phyloP scores from a whole-genome alignment of 2,797 vertebrate genomes.

The Craterocephalus amniculus region DNA sequence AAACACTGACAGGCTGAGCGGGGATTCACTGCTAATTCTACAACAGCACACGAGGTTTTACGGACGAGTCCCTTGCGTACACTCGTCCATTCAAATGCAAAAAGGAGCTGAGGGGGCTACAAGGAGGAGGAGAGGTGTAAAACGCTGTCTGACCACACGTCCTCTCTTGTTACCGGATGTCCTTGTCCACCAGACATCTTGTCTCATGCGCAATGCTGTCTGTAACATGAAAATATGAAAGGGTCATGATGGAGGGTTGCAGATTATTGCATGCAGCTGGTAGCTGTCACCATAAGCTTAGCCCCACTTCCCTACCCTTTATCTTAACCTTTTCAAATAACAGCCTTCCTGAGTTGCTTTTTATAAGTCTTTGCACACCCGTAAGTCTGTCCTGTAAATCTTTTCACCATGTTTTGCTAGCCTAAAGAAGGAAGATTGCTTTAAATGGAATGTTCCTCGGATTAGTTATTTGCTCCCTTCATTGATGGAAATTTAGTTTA shows the following conservation, averaged over 20 bases:
- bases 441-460: conserved; percentile 15
- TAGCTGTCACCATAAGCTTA: conserved; percentile 68
- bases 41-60: conserved; percentile 66
- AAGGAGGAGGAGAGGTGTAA: conserved; percentile 73
- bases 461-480: background rate
- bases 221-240: conserved; percentile 59
- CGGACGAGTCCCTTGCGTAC: conserved; percentile 58
- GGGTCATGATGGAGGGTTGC: conserved; percentile 38
- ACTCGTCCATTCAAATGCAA: conserved; percentile 56
- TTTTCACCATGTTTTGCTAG: conserved; percentile 20
- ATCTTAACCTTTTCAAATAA: conserved; percentile 52
- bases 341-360: conserved; percentile 31
- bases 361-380: conserved; percentile 43
- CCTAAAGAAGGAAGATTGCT: conserved; percentile 1
- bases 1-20: conserved; percentile 60
- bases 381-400: conserved; percentile 46
- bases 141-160: conserved; percentile 77
- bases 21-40: conserved; percentile 66
- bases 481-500: background rate
- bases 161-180: conserved; percentile 76
- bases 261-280: conserved; percentile 76
- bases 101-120: conserved; percentile 49
- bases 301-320: conserved; percentile 47
- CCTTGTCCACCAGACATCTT: conserved; percentile 56
- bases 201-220: conserved; percentile 40